Evolutionary conservation across 2,797 vertebrate species (phyloP), one percentile per base, ranked within the genome.

Genomic region (Molossus molossus): DNA sequence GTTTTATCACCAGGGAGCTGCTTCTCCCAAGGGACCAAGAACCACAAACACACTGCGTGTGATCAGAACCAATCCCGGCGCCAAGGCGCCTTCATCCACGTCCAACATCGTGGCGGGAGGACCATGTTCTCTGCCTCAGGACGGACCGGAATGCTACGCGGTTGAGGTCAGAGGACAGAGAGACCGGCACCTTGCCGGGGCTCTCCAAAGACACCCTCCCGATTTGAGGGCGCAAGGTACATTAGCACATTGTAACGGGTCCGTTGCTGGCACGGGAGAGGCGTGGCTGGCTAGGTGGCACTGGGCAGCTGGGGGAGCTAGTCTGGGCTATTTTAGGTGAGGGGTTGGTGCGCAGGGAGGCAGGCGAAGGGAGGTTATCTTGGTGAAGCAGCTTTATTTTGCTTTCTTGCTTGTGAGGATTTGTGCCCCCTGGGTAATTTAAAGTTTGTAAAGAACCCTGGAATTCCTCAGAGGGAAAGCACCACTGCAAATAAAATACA

Each of bases 401-500:
- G 72, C 93, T 92, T 82, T 87, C 88, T 95, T 80, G 45, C 87
- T 91, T 85, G 76, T 77, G 91, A 96, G 95, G 84, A 87, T 84
- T 88, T 48, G 1, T 64, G 21, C 72, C 93, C 76, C 93, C 27
- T 53, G 81, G 81, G 94, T 96, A 96, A 97, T 97, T 96, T 96
- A 92, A 97, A 97, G 96, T 97, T 97, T 93, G 62, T 62, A 60
- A 96, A 87, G 90, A 90, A 84, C 57, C 87, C 86, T 70, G 48
- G 62, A 87, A 95, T 95, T 85, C 94, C 95, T 90, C 8, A 2
- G 96, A 94, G 93, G 27, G 57, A 91, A 57, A 27, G 6, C 5
- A 0, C 37, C 53, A 1, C 45, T 0, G 6, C 65, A 70, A 94
- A 94, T 95, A 79, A 96, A 96, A 95, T 81, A 80, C 88, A 86